phyloP scores from a whole-genome alignment of 92 coral and sea anemone genomes.

The Parazoanthus darwini region DNA sequence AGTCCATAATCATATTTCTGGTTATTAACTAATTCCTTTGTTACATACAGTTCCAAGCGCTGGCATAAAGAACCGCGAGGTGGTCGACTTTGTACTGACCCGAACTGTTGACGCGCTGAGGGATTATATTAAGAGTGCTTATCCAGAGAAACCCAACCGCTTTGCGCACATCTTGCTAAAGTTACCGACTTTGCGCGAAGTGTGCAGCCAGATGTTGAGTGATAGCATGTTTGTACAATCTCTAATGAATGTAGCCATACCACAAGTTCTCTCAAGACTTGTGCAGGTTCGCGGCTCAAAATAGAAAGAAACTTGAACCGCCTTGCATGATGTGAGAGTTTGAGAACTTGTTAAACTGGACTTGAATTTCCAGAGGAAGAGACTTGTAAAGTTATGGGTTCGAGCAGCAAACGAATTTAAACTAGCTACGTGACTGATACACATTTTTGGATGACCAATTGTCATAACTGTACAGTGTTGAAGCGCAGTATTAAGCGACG shows the following conservation, averaged over 20 bases:
- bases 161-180: constrained; percentile 92
- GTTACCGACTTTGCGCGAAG: constrained; percentile 85
- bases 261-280: constrained; percentile 72
- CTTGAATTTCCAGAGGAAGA: background rate
- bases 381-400: background rate
- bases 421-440: too few species aligned
- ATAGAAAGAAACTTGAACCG: background rate
- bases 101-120: constrained; percentile 88
- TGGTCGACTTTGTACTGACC: constrained; percentile 81
- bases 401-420: too few species aligned
- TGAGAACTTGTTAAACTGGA: background rate
- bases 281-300: constrained; percentile 44
- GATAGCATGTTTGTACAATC: constrained; percentile 93
- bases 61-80: constrained; percentile 81
- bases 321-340: background rate
- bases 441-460: too few species aligned
- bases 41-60: constrained; percentile 66
- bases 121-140: constrained; percentile 90
- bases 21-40: background rate
- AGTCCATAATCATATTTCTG: background rate
- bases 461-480: too few species aligned
- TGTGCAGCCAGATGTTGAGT: constrained; percentile 76
- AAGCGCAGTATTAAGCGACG: too few species aligned
- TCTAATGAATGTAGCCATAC: constrained; percentile 81
- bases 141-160: constrained; percentile 97